A percentile compares a stretch with the other conserved stretches of the same genome.
These are phyloP conservation scores for Philonicus albiceps DNA, from an alignment of 2,888 invertebrate genomes.

Conservation along the genomic window DNA sequence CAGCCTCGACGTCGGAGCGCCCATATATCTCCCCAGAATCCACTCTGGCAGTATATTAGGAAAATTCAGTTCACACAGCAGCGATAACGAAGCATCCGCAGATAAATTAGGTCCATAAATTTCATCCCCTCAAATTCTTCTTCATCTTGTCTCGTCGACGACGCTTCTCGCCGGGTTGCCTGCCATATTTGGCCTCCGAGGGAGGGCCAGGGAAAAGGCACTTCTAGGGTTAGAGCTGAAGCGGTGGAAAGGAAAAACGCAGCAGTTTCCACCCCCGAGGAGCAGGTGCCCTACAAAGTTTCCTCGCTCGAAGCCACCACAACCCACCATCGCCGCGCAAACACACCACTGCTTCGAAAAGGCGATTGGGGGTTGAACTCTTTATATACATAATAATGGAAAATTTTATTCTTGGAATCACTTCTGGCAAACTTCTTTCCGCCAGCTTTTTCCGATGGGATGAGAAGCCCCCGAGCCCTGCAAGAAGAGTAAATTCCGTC, in stretches of 20 bases:
- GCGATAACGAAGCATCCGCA: constrained; percentile 45
- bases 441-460: not conserved
- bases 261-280: not conserved
- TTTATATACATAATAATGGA: constrained; percentile 48
- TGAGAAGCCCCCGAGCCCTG: not conserved
- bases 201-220: not conserved
- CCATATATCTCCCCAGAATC: constrained; percentile 32
- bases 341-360: not conserved
- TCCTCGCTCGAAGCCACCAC: not conserved
- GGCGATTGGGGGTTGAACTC: constrained; percentile 46
- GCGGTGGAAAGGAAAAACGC: not conserved
- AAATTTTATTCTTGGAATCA: constrained; percentile 47
- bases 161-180: constrained; percentile 3
- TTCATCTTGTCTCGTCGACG: constrained; percentile 42
- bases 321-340: not conserved
- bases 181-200: not conserved
- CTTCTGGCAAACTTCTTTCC: constrained; percentile 41
- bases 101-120: constrained; percentile 46
- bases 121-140: constrained; percentile 44
- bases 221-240: not conserved
- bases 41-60: constrained; percentile 38
- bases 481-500: not conserved
- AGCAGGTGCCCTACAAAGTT: constrained; percentile 15
- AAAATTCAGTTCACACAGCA: constrained; percentile 37
- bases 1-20: not conserved